Conservation (phyloP, 2,797 vertebrate genomes). For the Xiphophorus birchmanni region DNA sequence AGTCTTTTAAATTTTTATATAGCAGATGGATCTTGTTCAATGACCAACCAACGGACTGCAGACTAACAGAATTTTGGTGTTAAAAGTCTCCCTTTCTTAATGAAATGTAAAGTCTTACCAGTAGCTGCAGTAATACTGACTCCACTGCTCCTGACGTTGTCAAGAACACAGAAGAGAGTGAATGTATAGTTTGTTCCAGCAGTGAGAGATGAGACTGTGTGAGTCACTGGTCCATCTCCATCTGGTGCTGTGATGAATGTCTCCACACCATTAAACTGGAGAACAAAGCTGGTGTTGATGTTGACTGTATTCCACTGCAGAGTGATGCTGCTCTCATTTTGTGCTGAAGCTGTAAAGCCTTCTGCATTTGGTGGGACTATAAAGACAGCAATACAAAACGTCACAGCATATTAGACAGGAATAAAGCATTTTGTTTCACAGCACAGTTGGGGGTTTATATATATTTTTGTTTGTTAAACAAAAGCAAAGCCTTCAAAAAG, state of each 20-base stretch:
- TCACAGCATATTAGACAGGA: too few species aligned
- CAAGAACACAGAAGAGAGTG: slow-evolving; percentile 6
- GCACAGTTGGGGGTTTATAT: too few species aligned
- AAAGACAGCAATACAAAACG: too few species aligned
- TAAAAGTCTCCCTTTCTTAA: too few species aligned
- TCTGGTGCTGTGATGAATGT: not conserved
- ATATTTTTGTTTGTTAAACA: too few species aligned
- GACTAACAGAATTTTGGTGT: not conserved
- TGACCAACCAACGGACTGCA: not conserved
- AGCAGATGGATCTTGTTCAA: not conserved
- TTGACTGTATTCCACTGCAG: slow-evolving; percentile 45
- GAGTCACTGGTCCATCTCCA: accelerated
- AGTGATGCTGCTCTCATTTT: slow-evolving; percentile 23
- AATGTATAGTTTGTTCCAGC: not conserved
- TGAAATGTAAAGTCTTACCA: not conserved
- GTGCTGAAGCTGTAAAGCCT: accelerated
- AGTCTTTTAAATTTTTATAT: not conserved
- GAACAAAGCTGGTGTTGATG: slow-evolving; percentile 3
- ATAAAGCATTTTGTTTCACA: too few species aligned
- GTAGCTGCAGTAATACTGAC: too few species aligned
- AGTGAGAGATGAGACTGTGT: slow-evolving; percentile 11
- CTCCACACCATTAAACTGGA: not conserved
- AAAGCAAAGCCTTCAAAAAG: not conserved
- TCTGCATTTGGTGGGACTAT: not conserved
- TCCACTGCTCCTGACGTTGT: not conserved